A percentile compares a stretch with the other conserved stretches of the same genome.
phyloP scores from a whole-genome alignment of 2,113 vertebrate genomes.

The Tupaia chinensis region DNA sequence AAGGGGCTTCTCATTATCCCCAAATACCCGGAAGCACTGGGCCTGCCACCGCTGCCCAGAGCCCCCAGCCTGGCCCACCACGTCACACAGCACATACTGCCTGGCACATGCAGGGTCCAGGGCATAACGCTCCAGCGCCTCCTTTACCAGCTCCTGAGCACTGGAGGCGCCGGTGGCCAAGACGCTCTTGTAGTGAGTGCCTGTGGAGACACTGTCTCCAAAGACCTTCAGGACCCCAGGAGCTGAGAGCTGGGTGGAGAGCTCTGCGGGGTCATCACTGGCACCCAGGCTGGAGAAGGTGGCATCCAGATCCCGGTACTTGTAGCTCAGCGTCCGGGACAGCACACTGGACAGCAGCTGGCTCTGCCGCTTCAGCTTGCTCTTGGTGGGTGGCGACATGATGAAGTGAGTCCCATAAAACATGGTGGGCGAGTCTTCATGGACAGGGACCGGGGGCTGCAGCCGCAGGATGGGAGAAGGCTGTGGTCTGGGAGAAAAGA shows the following conservation, averaged over 20 bases:
- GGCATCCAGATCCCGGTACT: conserved; percentile 89
- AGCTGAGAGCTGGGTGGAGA: conserved; percentile 96
- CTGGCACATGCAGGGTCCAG: conserved; percentile 90
- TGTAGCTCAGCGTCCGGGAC: conserved; percentile 95
- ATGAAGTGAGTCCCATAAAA: conserved; percentile 94
- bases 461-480: not conserved
- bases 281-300: conserved; percentile 83
- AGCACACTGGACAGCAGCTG: conserved; percentile 94
- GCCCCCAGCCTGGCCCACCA: conserved; percentile 92
- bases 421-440: conserved; percentile 86
- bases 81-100: conserved; percentile 94
- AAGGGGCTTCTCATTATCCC: conserved; percentile 95
- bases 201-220: conserved; percentile 93
- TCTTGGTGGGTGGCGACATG: conserved; percentile 96
- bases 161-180: conserved; percentile 94
- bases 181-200: conserved; percentile 98
- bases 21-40: conserved; percentile 92
- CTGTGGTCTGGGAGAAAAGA: conserved; percentile 31
- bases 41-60: conserved; percentile 90
- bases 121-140: conserved; percentile 95
- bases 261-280: conserved; percentile 93
- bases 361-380: conserved; percentile 94
- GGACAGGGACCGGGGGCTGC: conserved; percentile 30
- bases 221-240: conserved; percentile 97
- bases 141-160: conserved; percentile 94